Evolutionary conservation across 2,888 invertebrate species (phyloP).

Genomic region (Flexamia atlantica): DNA sequence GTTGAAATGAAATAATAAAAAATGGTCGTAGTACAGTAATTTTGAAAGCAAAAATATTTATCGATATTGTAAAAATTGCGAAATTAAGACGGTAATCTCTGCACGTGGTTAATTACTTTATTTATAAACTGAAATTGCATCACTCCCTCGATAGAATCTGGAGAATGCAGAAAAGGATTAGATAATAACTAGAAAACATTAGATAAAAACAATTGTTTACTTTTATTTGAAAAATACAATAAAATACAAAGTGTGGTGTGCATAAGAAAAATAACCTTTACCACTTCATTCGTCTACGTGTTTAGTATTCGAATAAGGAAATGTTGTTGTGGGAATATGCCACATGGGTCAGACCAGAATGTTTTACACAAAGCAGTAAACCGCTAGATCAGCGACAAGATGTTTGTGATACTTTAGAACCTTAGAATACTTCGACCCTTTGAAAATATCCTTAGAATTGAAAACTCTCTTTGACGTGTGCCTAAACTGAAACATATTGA

Average conservation of each 20-base stretch:
- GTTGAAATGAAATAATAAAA: no score
- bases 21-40: no score
- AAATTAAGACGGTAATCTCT: no score
- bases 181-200: no score
- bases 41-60: no score
- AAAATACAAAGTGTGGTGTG: no score
- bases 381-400: conserved; percentile 3
- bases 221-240: no score
- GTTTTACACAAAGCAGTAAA: background rate
- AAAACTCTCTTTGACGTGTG: background rate
- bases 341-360: no score
- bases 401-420: conserved; percentile 6
- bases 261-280: no score
- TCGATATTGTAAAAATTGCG: no score
- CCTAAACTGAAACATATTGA: background rate
- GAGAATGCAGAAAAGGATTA: background rate
- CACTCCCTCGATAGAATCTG: background rate
- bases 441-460: background rate
- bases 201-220: no score
- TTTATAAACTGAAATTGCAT: background rate
- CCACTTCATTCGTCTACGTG: background rate
- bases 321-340: background rate
- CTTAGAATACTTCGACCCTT: background rate
- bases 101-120: no score
- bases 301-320: background rate